Evolutionary conservation across 2,797 vertebrate species (phyloP).

Genomic region (Alauda arvensis): DNA sequence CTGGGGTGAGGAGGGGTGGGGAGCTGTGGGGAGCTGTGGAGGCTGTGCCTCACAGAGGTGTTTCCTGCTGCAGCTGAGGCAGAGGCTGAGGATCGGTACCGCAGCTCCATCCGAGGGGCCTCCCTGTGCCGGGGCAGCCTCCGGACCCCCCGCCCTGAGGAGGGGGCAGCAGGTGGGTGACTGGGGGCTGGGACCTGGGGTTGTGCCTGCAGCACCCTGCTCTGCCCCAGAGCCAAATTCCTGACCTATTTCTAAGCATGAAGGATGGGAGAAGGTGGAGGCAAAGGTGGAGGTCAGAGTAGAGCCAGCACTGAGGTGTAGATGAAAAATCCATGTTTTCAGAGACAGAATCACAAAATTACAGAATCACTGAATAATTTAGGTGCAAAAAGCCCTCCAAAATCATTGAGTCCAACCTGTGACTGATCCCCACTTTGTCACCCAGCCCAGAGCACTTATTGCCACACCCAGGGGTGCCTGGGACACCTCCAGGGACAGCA

Average conservation of each 20-base stretch:
- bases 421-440: background rate
- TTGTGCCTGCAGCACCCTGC: background rate
- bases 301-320: background rate
- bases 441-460: background rate
- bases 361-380: background rate
- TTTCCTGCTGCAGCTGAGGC: constrained; percentile 73
- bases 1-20: background rate
- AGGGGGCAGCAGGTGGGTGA: constrained; percentile 30
- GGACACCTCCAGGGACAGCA: background rate
- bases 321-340: background rate
- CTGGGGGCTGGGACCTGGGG: rapidly evolving
- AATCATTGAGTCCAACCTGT: background rate
- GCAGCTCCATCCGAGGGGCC: background rate
- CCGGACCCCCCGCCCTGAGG: background rate
- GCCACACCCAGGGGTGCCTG: background rate
- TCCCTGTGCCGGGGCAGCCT: constrained; percentile 24
- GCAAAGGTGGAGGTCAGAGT: background rate
- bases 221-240: background rate
- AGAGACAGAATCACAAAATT: background rate
- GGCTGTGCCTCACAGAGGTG: background rate
- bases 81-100: constrained; percentile 75
- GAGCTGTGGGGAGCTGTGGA: background rate
- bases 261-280: rapidly evolving
- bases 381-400: background rate
- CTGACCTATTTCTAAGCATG: rapidly evolving